Conservation (phyloP, 2,113 vertebrate genomes). For the Otolemur garnettii region DNA sequence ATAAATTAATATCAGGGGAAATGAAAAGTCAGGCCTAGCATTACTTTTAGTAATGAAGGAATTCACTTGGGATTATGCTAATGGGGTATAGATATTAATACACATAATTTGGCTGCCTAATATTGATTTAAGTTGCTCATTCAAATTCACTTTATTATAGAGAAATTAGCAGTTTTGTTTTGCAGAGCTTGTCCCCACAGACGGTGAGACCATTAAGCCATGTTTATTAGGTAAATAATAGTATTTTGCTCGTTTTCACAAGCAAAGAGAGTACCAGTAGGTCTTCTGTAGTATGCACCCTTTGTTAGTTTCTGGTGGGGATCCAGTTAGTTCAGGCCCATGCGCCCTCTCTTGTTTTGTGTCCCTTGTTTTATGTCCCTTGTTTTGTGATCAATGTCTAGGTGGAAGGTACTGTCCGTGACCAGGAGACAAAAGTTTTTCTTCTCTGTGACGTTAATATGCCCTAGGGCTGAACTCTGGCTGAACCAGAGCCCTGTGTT, state of each 20-base stretch:
- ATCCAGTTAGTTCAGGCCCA: background rate
- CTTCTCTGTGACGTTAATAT: background rate
- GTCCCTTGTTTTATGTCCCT: background rate
- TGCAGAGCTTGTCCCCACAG: conserved; percentile 23
- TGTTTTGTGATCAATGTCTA: background rate
- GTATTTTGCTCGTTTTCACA: conserved; percentile 34
- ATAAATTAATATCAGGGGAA: conserved; percentile 72
- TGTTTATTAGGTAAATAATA: conserved; percentile 71
- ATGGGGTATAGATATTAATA: conserved; percentile 79
- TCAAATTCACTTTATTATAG: conserved; percentile 75
- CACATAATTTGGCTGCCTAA: conserved; percentile 75
- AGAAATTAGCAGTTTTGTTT: conserved; percentile 74
- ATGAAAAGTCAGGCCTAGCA: conserved; percentile 69
- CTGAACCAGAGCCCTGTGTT: background rate
- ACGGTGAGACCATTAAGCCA: background rate
- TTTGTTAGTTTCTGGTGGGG: background rate
- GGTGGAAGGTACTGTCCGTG: conserved; percentile 20
- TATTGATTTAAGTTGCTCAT: conserved; percentile 82
- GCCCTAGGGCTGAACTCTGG: conserved; percentile 40
- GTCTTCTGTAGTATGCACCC: background rate
- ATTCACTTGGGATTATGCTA: conserved; percentile 77
- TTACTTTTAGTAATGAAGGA: conserved; percentile 74
- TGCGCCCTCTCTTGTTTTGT: background rate
- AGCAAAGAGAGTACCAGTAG: background rate
- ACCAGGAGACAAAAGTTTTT: background rate